A percentile compares a stretch with the other conserved stretches of the same genome.
These are phyloP conservation scores for Mesoligia furuncula DNA, from an alignment of 2,888 invertebrate species.

Conservation along the genomic window DNA sequence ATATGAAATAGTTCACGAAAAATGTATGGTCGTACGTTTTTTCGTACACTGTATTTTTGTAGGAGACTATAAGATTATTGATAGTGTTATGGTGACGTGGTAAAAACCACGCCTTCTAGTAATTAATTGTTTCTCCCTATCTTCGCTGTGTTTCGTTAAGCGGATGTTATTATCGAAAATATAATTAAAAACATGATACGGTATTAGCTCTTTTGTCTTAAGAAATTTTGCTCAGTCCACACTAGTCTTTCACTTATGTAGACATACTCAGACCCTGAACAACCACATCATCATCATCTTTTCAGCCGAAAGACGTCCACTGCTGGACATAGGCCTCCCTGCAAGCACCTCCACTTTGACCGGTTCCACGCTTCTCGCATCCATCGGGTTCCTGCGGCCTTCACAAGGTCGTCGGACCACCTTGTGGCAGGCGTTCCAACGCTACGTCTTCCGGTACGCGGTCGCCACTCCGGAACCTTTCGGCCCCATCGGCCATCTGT, in stretches of 20 bases:
- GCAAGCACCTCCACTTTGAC: too few relatives aligned
- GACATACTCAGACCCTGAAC: background rate
- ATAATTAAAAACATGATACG: background rate
- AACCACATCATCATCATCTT: too few relatives aligned
- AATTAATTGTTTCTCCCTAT: conserved; percentile 50
- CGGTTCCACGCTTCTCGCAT: too few relatives aligned
- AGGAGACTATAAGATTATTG: conserved; percentile 29
- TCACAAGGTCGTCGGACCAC: too few relatives aligned
- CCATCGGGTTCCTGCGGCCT: too few relatives aligned
- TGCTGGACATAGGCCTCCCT: too few relatives aligned
- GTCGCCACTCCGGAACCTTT: too few relatives aligned
- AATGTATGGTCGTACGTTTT: conserved; percentile 16
- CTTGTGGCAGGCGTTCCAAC: too few relatives aligned
- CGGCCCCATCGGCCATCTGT: too few relatives aligned
- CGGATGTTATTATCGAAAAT: background rate
- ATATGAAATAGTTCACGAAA: conserved; percentile 18
- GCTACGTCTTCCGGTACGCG: too few relatives aligned
- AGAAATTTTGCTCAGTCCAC: background rate
- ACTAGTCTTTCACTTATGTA: background rate
- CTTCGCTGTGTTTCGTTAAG: conserved; percentile 11
- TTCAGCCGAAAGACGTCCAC: too few relatives aligned
- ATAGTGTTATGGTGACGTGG: conserved; percentile 46
- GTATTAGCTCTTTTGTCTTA: background rate
- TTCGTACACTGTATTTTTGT: conserved; percentile 26
- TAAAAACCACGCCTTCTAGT: conserved; percentile 35